Evolutionary conservation across 1,140 invertebrate species (phyloP).

Genomic region (Wasmannia auropunctata): DNA sequence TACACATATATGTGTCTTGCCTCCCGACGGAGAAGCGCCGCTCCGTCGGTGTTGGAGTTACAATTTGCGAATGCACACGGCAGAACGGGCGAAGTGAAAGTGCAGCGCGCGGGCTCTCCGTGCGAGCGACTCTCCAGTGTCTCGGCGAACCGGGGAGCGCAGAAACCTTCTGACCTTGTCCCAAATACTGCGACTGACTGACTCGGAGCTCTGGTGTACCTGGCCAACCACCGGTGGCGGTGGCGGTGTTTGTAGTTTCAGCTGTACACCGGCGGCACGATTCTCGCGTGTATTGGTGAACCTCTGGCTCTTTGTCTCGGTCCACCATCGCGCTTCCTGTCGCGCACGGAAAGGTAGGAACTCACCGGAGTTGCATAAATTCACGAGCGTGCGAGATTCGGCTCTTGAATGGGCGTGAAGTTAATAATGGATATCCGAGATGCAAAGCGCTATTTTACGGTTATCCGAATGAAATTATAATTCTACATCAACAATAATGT

Average conservation of each 20-base stretch:
- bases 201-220: slow-evolving; percentile 62
- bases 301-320: slow-evolving; percentile 68
- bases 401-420: neutral
- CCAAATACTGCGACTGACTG: slow-evolving; percentile 82
- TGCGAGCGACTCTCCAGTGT: slow-evolving; percentile 73
- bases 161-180: slow-evolving; percentile 85
- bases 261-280: neutral
- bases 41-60: slow-evolving; percentile 53
- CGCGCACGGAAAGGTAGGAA: slow-evolving; percentile 30
- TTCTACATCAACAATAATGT: neutral
- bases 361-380: slow-evolving; percentile 21
- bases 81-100: slow-evolving; percentile 81
- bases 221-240: slow-evolving; percentile 43
- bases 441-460: neutral
- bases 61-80: slow-evolving; percentile 79
- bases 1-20: neutral
- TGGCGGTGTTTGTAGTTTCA: neutral
- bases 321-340: slow-evolving; percentile 62
- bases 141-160: slow-evolving; percentile 75
- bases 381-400: neutral
- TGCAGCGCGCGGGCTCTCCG: slow-evolving; percentile 72
- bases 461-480: neutral
- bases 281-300: slow-evolving; percentile 26
- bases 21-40: slow-evolving; percentile 30
- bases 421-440: neutral